Evolutionary conservation across 2,113 vertebrate genomes (phyloP).

Genomic region (Nycticryphes semicollaris): DNA sequence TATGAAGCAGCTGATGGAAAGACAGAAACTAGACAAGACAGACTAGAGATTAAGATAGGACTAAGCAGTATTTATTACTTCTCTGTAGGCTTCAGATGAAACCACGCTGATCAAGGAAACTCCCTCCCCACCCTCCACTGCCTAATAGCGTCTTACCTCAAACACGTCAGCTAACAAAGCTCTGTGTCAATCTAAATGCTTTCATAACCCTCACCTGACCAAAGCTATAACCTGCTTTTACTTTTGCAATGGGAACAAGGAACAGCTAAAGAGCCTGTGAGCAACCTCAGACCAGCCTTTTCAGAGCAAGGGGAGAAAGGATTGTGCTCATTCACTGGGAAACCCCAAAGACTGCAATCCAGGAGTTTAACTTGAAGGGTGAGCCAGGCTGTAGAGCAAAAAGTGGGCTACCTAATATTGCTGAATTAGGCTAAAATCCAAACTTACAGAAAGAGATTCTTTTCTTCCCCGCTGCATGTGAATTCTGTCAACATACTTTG

Average conservation of each 20-base stretch:
- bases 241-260: background rate
- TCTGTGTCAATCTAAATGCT: background rate
- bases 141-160: background rate
- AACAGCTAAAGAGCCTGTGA: background rate
- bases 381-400: background rate
- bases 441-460: background rate
- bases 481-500: background rate
- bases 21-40: background rate
- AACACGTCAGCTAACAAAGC: background rate
- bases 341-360: background rate
- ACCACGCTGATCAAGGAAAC: background rate
- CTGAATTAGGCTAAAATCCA: background rate
- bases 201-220: background rate
- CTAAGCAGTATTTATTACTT: background rate
- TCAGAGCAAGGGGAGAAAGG: background rate
- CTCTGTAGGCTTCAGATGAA: conserved; percentile 17
- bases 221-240: background rate
- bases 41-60: background rate
- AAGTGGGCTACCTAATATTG: background rate
- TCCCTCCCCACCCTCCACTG: background rate
- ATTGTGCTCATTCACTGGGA: background rate
- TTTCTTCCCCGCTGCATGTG: background rate
- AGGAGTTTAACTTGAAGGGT: background rate
- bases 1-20: background rate
- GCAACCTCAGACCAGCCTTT: background rate